Conservation (phyloP, 2,113 vertebrate genomes). For the Lynx canadensis region DNA sequence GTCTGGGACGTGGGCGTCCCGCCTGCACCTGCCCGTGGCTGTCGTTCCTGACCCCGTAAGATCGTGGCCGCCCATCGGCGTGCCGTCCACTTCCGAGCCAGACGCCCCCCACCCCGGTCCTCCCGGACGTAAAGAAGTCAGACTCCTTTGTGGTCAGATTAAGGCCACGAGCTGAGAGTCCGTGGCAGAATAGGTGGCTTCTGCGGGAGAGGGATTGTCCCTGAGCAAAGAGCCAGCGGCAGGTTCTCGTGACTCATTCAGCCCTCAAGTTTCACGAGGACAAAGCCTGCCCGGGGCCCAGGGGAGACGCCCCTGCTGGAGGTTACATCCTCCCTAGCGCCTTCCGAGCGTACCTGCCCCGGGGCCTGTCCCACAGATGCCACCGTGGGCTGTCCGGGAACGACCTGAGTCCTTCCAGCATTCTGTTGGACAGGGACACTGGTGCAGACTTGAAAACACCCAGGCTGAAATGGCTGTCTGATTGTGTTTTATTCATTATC, state of each 20-base stretch:
- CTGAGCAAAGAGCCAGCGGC: not conserved
- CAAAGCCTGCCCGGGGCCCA: not conserved
- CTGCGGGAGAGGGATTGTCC: not conserved
- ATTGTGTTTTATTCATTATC: not conserved
- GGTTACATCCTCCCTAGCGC: fast-evolving
- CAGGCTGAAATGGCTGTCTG: not conserved
- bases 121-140: not conserved
- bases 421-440: not conserved
- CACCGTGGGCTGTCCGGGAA: fast-evolving
- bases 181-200: not conserved
- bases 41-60: not conserved
- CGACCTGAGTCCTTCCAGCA: not conserved
- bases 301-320: no score
- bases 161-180: not conserved
- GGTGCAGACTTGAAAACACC: not conserved
- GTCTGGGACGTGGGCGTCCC: not conserved
- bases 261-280: not conserved
- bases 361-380: not conserved
- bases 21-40: not conserved
- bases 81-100: not conserved
- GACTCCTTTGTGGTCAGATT: not conserved
- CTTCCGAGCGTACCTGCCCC: fast-evolving
- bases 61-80: constrained; percentile 29
- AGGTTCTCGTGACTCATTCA: not conserved
- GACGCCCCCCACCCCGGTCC: not conserved